Base-by-base conservation (phyloP, 2,797 vertebrate genomes). In the Graptemys geographica region DNA sequence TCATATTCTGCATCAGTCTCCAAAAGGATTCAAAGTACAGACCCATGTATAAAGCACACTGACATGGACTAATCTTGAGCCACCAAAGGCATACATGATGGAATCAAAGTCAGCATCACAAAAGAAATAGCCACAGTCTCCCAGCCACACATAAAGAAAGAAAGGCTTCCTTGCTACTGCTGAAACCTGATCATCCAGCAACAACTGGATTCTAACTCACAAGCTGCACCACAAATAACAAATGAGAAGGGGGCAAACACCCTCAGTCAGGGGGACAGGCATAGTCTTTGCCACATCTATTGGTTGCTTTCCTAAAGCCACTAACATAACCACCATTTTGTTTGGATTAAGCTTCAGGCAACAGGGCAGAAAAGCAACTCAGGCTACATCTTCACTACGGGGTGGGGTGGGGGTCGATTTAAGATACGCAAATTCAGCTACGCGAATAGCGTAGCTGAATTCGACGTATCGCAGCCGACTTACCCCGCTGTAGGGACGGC, bases 21-120 rank as follows among this genome's bases (percentile, higher is more conserved):
- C 10, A 13, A 76, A 5, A 4, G 81, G 21, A 47, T 81, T 37
- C 15, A 55, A 72, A n/a, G 3, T 51, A 86, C 11, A 37, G 91
- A 55, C 37, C 81, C 49, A 57, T 0, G 0, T 3, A 79, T 0
- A 44, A 44, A 0, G 3, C 0, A 0, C 25, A 79, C 2, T 47
- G 65, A 85, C 78, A 82, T 3, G 13, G 19, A 15, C 31, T 88
- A 89, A 74, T 44, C 33, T 44, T 74, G 72, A 41, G 41, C 25
- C 41, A 44, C 11, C 41, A 44, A 74, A 44, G 69, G 11, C 69
- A 74, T 44, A 76, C 41, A 47, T 47, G 41, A 47, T 47, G 72
- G 41, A 90, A 82, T 31, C 21, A 44, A 37, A 84, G 5, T 15
- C 10, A 44, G 65, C 15, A 79, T 12, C 4, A 8, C 6, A 16